These are phyloP conservation scores for Ormyrus labotus DNA, from an alignment of 2,888 invertebrate species.

Conservation along the genomic window DNA sequence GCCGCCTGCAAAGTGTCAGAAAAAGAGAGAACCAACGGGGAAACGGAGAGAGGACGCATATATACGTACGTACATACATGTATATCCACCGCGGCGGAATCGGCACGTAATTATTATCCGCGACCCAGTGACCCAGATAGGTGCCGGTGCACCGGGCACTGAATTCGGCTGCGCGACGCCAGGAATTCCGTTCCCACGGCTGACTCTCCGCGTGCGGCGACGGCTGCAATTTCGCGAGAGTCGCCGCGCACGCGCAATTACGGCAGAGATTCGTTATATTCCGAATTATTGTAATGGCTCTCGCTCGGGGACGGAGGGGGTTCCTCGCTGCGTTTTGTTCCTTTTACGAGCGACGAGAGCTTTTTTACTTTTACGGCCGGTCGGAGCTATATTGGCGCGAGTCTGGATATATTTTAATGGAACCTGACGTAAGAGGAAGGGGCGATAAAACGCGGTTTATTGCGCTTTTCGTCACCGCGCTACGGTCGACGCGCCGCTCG, in stretches of 20 bases:
- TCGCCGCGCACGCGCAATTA: slow-evolving; percentile 3
- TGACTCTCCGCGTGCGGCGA: neutral
- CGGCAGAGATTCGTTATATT: neutral
- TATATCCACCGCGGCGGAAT: neutral
- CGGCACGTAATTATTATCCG: slow-evolving; percentile 66
- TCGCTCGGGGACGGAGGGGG: too few species aligned
- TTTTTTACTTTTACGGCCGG: too few species aligned
- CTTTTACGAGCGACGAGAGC: too few species aligned
- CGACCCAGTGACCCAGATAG: slow-evolving; percentile 68
- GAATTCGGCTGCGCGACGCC: neutral
- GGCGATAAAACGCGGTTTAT: slow-evolving; percentile 1
- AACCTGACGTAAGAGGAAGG: slow-evolving; percentile 27
- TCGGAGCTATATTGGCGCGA: neutral
- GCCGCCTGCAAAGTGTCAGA: neutral
- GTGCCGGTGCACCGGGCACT: neutral
- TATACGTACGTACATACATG: neutral
- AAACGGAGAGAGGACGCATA: neutral
- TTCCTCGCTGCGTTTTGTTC: too few species aligned
- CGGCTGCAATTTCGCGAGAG: slow-evolving; percentile 38
- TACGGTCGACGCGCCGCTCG: neutral
- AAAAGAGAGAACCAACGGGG: slow-evolving; percentile 1
- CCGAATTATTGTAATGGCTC: too few species aligned
- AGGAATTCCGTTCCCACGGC: slow-evolving; percentile 60
- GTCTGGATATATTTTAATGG: slow-evolving; percentile 6
- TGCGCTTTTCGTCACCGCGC: neutral